Evolutionary conservation across 2,797 vertebrate species (phyloP), one percentile per base, ranked within the genome.

Genomic region (Chiloscyllium punctatum): DNA sequence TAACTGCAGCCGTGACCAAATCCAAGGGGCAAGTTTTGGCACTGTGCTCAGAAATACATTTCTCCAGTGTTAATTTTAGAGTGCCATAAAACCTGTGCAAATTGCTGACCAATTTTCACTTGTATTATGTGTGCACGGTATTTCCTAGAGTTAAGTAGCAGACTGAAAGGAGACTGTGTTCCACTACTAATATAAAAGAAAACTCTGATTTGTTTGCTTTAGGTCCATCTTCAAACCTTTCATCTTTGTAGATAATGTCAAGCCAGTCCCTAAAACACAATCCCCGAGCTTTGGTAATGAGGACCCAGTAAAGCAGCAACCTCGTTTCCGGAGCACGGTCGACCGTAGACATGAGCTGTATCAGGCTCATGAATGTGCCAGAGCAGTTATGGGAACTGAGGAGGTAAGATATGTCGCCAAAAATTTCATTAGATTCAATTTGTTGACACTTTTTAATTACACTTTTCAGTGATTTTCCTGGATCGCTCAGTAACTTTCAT

Each of bases 221-320:
- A 98, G 98, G 97, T 98, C 98, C 95, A 97, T 98, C 97, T 98
- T 98, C 97, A 98, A 98, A 96, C 98, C 98, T 96, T 98, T 98
- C 96, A 98, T 98, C 97, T 98, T 98, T 96, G 98, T 98, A 0
- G 97, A 98, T 77, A 97, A 98, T 51, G 97, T 98, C 25, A 98
- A 98, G 96, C 97, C 96, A 92, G 97, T 98, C 95, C 97, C 97
- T 94, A 98, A 98, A 96, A 96, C 97, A 37, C 97, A 97, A 96
- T 98, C 98, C 72, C 98, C 98, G 94, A 97, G 97, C 96, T 97
- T 98, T 84, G 98, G 97, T 94, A 96, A 97, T 0, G 96, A 97
- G 1, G 97, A 98, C 96, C 97, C 98, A 96, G 97, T 97, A 96
- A 98, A 97, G 96, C 98, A 97, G 96, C 96, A 97, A 96, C 98